Percentiles rank a stretch among this genome's conserved stretches.
Conservation (phyloP, 2,113 vertebrate genomes). For the Hippocampus barbouri region DNA sequence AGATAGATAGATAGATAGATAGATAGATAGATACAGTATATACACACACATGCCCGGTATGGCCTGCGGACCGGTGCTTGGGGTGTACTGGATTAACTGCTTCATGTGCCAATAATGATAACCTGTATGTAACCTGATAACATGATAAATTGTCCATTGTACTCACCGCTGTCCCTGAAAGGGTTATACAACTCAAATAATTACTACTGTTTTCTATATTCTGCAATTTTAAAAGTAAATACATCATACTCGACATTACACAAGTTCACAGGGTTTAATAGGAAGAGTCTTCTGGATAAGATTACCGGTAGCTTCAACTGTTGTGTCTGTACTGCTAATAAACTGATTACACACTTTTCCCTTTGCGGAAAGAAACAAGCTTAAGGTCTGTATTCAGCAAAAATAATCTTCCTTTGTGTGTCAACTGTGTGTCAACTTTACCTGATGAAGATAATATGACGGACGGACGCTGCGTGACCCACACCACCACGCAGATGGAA, state of each 20-base stretch:
- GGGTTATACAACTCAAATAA: neutral
- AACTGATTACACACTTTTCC: neutral
- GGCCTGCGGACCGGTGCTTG: too few relatives aligned
- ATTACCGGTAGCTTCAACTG: constrained; percentile 3
- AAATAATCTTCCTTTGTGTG: neutral
- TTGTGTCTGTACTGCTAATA: constrained; percentile 33
- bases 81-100: too few relatives aligned
- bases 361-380: neutral
- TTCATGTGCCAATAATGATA: too few relatives aligned
- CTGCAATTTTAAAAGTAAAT: neutral
- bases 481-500: constrained; percentile 6
- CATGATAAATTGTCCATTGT: too few relatives aligned
- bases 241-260: neutral
- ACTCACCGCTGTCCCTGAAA: too few relatives aligned
- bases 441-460: constrained; percentile 24
- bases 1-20: too few relatives aligned
- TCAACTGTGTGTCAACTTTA: constrained; percentile 19
- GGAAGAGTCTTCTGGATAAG: constrained; percentile 7
- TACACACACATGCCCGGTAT: neutral
- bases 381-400: neutral
- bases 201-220: neutral
- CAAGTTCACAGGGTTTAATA: neutral
- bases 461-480: constrained; percentile 7
- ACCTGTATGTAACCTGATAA: too few relatives aligned
- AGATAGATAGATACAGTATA: too few relatives aligned